Percentiles rank a stretch among this genome's conserved stretches.
phyloP scores from a whole-genome alignment of 2,888 invertebrate genomes.

The Diplazon laetatorius region DNA sequence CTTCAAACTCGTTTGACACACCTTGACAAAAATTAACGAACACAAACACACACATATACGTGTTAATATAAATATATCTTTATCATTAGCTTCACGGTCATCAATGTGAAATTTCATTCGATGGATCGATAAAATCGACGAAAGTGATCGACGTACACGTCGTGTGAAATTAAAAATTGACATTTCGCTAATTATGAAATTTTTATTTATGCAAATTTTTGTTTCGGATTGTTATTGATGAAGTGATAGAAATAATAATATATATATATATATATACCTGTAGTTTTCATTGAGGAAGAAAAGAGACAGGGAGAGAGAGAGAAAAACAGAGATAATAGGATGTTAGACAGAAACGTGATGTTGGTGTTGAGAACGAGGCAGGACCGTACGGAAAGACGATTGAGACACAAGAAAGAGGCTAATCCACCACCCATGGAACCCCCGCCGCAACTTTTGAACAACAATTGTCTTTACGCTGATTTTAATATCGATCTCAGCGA shows the following conservation, averaged over 20 bases:
- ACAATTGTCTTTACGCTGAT: constrained; percentile 75
- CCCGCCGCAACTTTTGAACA: constrained; percentile 73
- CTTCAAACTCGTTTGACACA: constrained; percentile 61
- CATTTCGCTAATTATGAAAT: not conserved
- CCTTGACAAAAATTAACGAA: not conserved
- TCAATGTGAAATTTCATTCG: too few relatives aligned
- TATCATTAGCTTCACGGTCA: too few relatives aligned
- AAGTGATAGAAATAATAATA: too few relatives aligned
- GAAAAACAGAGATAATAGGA: constrained; percentile 49
- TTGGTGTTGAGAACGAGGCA: constrained; percentile 75
- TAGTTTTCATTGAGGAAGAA: not conserved
- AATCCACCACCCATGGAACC: constrained; percentile 76
- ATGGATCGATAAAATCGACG: too few relatives aligned
- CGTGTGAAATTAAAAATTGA: too few relatives aligned
- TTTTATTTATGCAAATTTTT: not conserved
- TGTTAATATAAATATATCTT: too few relatives aligned
- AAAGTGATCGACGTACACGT: not conserved
- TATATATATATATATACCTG: too few relatives aligned
- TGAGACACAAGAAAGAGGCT: constrained; percentile 76
- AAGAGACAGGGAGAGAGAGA: constrained; percentile 13
- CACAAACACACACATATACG: too few relatives aligned
- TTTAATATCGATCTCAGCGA: constrained; percentile 75
- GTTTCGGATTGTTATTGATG: not conserved
- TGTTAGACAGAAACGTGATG: constrained; percentile 75
- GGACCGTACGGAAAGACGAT: constrained; percentile 75